Percentiles rank a stretch among this genome's conserved stretches.
These are phyloP conservation scores for Cynopterus sphinx DNA, from an alignment of 2,797 vertebrate genomes.

Conservation along the genomic window DNA sequence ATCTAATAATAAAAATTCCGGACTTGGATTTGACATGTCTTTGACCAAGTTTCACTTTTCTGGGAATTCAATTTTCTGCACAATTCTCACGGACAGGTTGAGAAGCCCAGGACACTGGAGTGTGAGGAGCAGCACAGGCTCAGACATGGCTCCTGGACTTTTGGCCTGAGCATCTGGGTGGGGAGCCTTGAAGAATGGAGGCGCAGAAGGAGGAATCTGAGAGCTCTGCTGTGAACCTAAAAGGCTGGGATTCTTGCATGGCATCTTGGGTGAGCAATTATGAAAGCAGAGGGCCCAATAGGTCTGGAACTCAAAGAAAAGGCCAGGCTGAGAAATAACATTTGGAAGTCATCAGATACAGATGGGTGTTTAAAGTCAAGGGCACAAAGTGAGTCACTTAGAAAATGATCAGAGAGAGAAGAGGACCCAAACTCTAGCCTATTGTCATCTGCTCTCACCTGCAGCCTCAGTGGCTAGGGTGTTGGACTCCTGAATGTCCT, in stretches of 20 bases:
- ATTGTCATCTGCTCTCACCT: slow-evolving; percentile 77
- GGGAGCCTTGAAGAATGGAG: neutral
- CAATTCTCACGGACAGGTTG: neutral
- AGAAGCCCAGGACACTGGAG: neutral
- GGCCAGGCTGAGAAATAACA: neutral
- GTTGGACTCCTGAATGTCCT: slow-evolving; percentile 80
- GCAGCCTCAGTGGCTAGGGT: slow-evolving; percentile 72
- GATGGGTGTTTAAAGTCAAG: neutral
- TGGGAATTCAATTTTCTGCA: neutral
- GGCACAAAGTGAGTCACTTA: neutral
- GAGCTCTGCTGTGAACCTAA: neutral
- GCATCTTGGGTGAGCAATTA: neutral
- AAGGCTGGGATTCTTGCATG: too few species aligned
- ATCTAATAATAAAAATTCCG: neutral
- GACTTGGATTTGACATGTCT: neutral
- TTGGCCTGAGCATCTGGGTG: neutral
- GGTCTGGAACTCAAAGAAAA: neutral
- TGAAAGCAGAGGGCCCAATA: neutral
- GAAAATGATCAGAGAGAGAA: neutral
- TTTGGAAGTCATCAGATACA: neutral
- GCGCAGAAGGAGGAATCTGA: neutral
- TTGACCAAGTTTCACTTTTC: neutral
- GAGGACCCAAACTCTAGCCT: neutral
- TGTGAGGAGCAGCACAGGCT: neutral
- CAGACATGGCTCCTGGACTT: neutral